phyloP scores from a whole-genome alignment of 2,888 invertebrate species.

The Latheticus oryzae region DNA sequence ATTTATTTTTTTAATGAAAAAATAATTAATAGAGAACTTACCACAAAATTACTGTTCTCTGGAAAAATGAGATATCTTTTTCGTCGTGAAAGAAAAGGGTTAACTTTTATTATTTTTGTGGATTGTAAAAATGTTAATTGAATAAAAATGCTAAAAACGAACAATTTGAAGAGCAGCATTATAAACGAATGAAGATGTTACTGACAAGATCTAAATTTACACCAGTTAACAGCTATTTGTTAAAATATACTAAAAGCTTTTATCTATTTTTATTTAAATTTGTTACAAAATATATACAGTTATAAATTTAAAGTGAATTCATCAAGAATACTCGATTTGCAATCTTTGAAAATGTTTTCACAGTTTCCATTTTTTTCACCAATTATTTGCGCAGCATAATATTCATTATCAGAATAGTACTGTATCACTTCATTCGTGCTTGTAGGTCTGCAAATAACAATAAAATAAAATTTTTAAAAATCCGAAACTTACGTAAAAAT shows the following conservation, averaged over 20 bases:
- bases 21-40: constrained; percentile 46
- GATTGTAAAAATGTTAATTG: neutral
- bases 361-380: constrained; percentile 60
- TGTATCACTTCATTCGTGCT: constrained; percentile 57
- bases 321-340: neutral
- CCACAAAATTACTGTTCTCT: constrained; percentile 65
- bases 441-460: constrained; percentile 66
- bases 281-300: no score
- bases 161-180: constrained; percentile 13
- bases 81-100: constrained; percentile 61
- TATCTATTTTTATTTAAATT: no score
- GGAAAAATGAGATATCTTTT: constrained; percentile 68
- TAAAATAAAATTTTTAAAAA: constrained; percentile 1
- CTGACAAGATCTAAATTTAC: no score
- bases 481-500: constrained; percentile 73
- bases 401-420: constrained; percentile 61
- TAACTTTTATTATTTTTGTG: constrained; percentile 45
- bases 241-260: no score
- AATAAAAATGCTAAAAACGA: no score
- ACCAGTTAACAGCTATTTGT: no score
- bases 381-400: constrained; percentile 68
- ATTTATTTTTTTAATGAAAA: constrained; percentile 1
- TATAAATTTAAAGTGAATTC: no score
- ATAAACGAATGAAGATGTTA: no score
- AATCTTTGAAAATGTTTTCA: constrained; percentile 16